phyloP scores from a whole-genome alignment of 2,797 vertebrate species.

The Cichlasoma orientale region DNA sequence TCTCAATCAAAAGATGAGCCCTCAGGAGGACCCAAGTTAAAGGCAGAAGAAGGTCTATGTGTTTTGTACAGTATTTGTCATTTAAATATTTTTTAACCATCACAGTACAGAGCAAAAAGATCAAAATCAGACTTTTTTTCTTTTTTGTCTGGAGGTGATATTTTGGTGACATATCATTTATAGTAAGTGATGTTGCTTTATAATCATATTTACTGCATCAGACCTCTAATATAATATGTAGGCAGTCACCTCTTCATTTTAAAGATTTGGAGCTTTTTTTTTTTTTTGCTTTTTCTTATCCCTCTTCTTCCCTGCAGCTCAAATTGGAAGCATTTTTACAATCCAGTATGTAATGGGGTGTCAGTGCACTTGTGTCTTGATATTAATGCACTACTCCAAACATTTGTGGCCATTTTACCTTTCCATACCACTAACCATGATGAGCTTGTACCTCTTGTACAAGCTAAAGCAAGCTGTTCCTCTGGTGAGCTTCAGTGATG shows the following conservation, averaged over 20 bases:
- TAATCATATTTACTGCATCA: not conserved
- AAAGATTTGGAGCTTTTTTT: not conserved
- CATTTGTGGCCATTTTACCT: conserved; percentile 34
- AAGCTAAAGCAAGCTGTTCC: conserved; percentile 30
- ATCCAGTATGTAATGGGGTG: conserved; percentile 1
- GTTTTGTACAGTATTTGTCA: not conserved
- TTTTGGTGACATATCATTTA: not conserved
- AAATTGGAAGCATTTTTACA: not conserved
- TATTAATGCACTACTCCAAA: conserved; percentile 13
- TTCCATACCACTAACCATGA: conserved; percentile 30
- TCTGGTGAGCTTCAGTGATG: conserved; percentile 16
- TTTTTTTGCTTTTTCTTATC: not conserved
- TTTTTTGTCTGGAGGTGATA: not conserved
- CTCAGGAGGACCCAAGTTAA: conserved; percentile 5
- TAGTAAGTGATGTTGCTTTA: not conserved
- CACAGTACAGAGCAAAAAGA: not conserved
- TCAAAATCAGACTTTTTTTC: not conserved
- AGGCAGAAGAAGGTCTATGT: not conserved
- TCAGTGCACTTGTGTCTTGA: not conserved
- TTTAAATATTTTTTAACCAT: not conserved
- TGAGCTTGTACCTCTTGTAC: conserved; percentile 28
- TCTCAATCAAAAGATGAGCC: conserved; percentile 30
- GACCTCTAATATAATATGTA: not conserved
- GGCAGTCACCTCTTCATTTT: not conserved
- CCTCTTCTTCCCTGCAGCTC: not conserved